Evolutionary conservation across 2,888 invertebrate species (phyloP).

Genomic region (Parnassius smintheus): DNA sequence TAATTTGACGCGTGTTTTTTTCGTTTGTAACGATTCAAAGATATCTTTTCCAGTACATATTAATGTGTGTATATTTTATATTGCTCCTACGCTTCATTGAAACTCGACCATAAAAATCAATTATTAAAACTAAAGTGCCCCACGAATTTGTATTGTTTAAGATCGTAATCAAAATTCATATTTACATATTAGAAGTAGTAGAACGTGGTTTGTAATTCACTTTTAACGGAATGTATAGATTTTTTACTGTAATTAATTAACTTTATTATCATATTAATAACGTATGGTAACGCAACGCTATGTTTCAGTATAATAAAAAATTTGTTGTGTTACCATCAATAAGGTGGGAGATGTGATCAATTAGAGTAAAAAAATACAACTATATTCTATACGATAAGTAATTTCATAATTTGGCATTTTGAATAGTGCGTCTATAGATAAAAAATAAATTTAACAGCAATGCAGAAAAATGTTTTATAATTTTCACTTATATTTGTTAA

Average conservation of each 20-base stretch:
- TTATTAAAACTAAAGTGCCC: conserved; percentile 62
- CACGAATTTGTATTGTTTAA: conserved; percentile 72
- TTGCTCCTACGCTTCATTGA: conserved; percentile 36
- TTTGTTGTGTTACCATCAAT: conserved; percentile 12
- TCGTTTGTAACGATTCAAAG: no score
- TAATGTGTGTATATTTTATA: no score
- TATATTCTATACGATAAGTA: no score
- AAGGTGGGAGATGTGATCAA: conserved; percentile 16
- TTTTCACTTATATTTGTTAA: no score
- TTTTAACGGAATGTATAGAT: conserved; percentile 54
- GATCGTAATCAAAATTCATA: conserved; percentile 62
- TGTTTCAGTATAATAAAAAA: conserved; percentile 21
- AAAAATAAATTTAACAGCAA: no score
- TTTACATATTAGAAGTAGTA: conserved; percentile 66
- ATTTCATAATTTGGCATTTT: no score
- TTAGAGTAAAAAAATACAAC: background rate
- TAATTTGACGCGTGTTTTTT: no score
- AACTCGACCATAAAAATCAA: conserved; percentile 41
- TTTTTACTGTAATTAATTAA: conserved; percentile 46
- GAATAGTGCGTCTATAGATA: no score
- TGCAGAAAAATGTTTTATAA: no score
- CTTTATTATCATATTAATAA: conserved; percentile 26
- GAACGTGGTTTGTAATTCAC: conserved; percentile 55
- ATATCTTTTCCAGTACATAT: no score
- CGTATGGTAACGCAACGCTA: conserved; percentile 37